Evolutionary conservation across 2,113 vertebrate genomes (phyloP).

Genomic region (Cariama cristata): DNA sequence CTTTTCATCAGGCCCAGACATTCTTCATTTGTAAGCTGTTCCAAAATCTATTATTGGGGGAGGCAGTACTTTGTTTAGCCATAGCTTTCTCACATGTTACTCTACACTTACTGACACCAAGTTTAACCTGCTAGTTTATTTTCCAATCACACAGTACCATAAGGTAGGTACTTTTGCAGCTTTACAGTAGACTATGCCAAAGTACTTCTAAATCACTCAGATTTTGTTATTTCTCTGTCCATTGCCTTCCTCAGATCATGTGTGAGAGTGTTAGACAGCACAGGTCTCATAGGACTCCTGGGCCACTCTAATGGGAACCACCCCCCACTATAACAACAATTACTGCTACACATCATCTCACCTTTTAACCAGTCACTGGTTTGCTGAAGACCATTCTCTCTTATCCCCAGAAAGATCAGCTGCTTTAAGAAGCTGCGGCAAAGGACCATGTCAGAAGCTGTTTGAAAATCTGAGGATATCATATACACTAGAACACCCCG

Average conservation of each 20-base stretch:
- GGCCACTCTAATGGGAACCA: background rate
- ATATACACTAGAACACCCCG: background rate
- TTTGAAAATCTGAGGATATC: background rate
- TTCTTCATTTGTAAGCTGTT: background rate
- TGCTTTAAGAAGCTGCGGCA: background rate
- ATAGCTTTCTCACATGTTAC: background rate
- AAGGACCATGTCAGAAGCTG: background rate
- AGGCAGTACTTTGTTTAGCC: background rate
- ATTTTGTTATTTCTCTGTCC: background rate
- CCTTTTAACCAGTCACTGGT: background rate
- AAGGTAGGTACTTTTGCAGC: background rate
- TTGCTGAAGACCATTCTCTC: background rate
- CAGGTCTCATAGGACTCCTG: background rate
- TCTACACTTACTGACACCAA: background rate
- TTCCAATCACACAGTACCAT: background rate
- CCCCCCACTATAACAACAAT: accelerated
- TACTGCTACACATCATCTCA: background rate
- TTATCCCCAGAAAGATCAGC: background rate
- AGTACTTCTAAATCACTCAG: background rate
- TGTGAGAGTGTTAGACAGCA: background rate
- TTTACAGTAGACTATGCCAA: background rate
- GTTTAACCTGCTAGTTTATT: background rate
- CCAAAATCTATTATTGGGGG: background rate
- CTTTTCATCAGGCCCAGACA: background rate
- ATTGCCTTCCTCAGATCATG: background rate